A percentile compares a stretch with the other conserved stretches of the same genome.
Evolutionary conservation across 2,797 vertebrate genomes (phyloP).

Genomic region (Micropoecilia bifurca): DNA sequence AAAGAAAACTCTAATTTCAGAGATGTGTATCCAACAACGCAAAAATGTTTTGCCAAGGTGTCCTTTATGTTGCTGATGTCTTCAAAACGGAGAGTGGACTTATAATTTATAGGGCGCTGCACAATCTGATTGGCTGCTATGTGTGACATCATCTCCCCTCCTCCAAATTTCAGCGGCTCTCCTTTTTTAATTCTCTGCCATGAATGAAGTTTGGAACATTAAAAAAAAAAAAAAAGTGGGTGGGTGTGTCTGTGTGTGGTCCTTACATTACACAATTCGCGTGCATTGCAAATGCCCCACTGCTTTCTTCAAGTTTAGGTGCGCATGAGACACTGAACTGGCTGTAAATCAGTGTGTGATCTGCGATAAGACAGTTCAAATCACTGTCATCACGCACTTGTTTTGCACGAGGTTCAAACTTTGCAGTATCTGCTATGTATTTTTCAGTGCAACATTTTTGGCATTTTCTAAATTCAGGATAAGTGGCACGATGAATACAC

Average conservation of each 20-base stretch:
- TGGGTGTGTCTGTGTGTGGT: constrained; percentile 4
- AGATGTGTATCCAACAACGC: background rate
- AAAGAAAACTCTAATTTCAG: constrained; percentile 9
- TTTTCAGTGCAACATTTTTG: background rate
- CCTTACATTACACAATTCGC: background rate
- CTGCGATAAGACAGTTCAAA: background rate
- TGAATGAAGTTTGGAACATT: constrained; percentile 66
- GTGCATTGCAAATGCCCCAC: background rate
- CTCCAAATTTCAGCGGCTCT: constrained; percentile 19
- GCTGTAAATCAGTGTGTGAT: constrained; percentile 3
- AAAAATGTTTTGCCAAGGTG: constrained; percentile 4
- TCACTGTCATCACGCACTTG: background rate
- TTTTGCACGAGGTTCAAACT: background rate
- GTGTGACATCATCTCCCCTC: constrained; percentile 64
- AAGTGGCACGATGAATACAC: background rate
- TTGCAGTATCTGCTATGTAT: background rate
- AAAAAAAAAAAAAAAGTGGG: constrained; percentile 2
- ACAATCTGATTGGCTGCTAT: constrained; percentile 73
- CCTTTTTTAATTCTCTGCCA: constrained; percentile 30
- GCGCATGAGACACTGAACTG: background rate
- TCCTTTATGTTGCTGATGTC: constrained; percentile 43
- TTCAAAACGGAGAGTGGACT: constrained; percentile 57
- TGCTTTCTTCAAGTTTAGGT: constrained; percentile 9
- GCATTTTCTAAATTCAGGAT: background rate
- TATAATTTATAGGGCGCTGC: constrained; percentile 78